Percentiles rank a stretch among this genome's conserved stretches.
These are phyloP conservation scores for Axis porcinus DNA, from an alignment of 2,113 vertebrate genomes.

Conservation along the genomic window DNA sequence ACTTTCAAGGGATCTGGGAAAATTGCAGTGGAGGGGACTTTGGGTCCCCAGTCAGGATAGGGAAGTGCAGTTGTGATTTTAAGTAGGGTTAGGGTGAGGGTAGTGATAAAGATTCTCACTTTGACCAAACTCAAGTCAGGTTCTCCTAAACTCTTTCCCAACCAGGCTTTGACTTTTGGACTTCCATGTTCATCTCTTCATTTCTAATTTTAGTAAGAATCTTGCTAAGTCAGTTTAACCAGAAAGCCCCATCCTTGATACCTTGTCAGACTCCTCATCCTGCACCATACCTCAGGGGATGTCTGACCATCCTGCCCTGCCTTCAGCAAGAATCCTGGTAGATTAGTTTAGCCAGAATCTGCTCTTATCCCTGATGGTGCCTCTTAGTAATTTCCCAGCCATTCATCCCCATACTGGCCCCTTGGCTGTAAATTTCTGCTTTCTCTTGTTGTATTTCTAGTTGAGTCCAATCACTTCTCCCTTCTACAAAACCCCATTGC, in stretches of 20 bases:
- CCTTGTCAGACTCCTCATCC: neutral
- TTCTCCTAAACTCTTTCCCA: neutral
- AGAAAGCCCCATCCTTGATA: neutral
- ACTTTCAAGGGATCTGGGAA: neutral
- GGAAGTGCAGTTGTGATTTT: neutral
- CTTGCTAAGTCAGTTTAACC: neutral
- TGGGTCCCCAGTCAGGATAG: no score
- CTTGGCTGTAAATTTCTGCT: neutral
- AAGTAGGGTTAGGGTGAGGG: neutral
- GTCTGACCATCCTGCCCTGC: neutral
- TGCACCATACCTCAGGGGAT: no score
- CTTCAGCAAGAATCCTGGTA: neutral
- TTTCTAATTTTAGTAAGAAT: neutral
- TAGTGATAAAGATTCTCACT: neutral
- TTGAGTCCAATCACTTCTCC: neutral
- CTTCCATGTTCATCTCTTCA: neutral
- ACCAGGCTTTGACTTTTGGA: neutral
- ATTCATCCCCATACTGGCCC: no score
- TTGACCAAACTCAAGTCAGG: neutral
- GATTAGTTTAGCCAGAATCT: neutral
- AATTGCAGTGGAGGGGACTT: neutral
- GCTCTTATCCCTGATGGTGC: neutral
- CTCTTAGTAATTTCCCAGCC: neutral
- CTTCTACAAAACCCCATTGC: neutral
- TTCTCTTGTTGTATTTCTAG: neutral